Conservation (phyloP, 1,140 invertebrate species). For the Eurosta solidaginis region DNA sequence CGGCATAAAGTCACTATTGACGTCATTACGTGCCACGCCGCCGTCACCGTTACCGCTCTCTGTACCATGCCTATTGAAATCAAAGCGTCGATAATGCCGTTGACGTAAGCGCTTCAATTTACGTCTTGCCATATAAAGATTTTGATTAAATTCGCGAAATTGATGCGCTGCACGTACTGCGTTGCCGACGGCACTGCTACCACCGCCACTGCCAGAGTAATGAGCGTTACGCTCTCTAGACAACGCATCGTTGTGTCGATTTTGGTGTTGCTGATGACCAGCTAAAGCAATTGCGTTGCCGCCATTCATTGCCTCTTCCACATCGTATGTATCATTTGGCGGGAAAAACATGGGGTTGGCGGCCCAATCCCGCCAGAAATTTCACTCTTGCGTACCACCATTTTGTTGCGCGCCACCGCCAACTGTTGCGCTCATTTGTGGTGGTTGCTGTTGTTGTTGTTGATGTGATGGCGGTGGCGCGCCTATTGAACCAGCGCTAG, state of each 20-base stretch:
- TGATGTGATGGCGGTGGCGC: conserved; percentile 23
- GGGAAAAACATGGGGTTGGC: conserved; percentile 58
- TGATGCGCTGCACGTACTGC: conserved; percentile 23
- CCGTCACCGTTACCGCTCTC: not conserved
- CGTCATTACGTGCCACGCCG: no score
- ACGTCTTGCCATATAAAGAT: conserved; percentile 46
- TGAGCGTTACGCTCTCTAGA: conserved; percentile 28
- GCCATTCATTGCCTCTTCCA: conserved; percentile 37
- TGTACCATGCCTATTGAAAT: not conserved
- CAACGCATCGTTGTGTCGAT: not conserved
- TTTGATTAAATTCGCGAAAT: conserved; percentile 53
- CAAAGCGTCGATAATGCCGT: conserved; percentile 34
- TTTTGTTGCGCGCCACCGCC: conserved; percentile 63
- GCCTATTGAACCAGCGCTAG: not conserved
- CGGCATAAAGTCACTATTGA: not conserved
- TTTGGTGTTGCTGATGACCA: conserved; percentile 2
- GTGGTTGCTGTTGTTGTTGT: not conserved
- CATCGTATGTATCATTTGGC: conserved; percentile 41
- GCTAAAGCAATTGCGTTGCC: conserved; percentile 4
- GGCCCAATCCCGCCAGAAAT: conserved; percentile 60
- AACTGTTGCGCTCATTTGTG: not conserved
- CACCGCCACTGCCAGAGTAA: not conserved
- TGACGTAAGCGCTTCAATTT: conserved; percentile 52
- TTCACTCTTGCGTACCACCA: conserved; percentile 68
- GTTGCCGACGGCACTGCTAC: not conserved